Evolutionary conservation across 2,888 invertebrate species (phyloP), one percentile per base, ranked within the genome.

Genomic region (Cantharis rufa): DNA sequence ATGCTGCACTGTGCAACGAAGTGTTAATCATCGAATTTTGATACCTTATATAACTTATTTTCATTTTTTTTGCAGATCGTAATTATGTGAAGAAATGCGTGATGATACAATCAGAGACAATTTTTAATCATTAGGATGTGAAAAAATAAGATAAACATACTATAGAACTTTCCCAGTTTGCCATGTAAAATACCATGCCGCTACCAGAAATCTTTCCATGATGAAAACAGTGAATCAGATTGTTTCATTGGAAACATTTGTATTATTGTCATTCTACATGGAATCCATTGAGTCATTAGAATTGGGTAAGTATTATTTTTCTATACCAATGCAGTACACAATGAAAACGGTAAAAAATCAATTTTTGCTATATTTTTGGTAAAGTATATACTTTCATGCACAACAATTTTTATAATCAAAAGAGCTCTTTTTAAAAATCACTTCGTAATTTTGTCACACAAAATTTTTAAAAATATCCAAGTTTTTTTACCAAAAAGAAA

Each of bases 171-270:
- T 3, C 10, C 10, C 10, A 28, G 27, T 28, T 28, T 28, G 27
- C 27, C 27, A 27, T 27, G 10, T 27, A 27, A 21, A 21, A 70
- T 81, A 80, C 79, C 81, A 82, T 82, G 82, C 76, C 78, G 80
- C 72, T 78, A 77, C 75, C 78, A 77, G 81, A 76, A 79, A 79
- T 81, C 78, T 80, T 80, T 82, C 80, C 81, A 82, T 82, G 83
- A 80, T 81, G 80, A 81, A 81, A 81, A 81, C 81, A 81, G 82
- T 83, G 82, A 81, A 80, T 81, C 81, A 82, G 81, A 81, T 84
- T 82, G 77, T 82, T 78, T 76, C 82, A 80, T 81, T 82, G 79
- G 72, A 80, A 74, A 71, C 78, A 76, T 77, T 76, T 77, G 79
- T 80, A 75, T 77, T 84, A 79, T 74, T 81, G 76, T 61, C 62